These are phyloP conservation scores for Hyppa rectilinea DNA, from an alignment of 2,888 invertebrate species.

Conservation along the genomic window DNA sequence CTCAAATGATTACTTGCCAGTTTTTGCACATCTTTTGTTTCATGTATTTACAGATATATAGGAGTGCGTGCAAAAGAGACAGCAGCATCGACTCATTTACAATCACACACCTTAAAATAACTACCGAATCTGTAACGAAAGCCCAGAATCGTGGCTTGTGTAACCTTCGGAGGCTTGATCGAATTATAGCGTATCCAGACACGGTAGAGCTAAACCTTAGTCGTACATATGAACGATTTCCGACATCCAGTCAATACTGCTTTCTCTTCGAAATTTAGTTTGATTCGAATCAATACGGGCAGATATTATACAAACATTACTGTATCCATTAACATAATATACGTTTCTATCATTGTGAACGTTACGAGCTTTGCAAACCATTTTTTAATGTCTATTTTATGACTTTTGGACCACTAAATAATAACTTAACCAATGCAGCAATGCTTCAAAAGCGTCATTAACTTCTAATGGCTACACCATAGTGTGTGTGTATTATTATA, in stretches of 20 bases:
- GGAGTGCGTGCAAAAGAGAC: conserved; percentile 33
- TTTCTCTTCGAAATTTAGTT: conserved; percentile 74
- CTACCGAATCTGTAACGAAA: conserved; percentile 63
- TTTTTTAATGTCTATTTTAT: conserved; percentile 17
- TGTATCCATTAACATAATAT: conserved; percentile 38
- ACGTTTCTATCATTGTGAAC: conserved; percentile 19
- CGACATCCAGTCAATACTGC: conserved; percentile 64
- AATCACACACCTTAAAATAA: conserved; percentile 56
- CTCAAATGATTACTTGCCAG: conserved; percentile 7
- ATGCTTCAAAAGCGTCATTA: background rate
- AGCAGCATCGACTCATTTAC: conserved; percentile 24
- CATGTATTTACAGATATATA: background rate
- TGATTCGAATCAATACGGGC: conserved; percentile 65
- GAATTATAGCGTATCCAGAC: conserved; percentile 57
- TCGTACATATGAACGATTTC: conserved; percentile 59
- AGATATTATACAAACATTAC: conserved; percentile 47
- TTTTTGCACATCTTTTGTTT: conserved; percentile 41
- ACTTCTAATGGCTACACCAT: background rate
- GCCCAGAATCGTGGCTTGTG: conserved; percentile 56
- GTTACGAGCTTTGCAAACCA: background rate
- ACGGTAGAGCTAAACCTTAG: conserved; percentile 43
- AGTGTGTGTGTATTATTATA: background rate
- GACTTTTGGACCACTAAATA: background rate
- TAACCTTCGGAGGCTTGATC: conserved; percentile 63
- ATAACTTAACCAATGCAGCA: background rate